Evolutionary conservation across 2,113 vertebrate species (phyloP).

Genomic region (Triplophysa rosa): DNA sequence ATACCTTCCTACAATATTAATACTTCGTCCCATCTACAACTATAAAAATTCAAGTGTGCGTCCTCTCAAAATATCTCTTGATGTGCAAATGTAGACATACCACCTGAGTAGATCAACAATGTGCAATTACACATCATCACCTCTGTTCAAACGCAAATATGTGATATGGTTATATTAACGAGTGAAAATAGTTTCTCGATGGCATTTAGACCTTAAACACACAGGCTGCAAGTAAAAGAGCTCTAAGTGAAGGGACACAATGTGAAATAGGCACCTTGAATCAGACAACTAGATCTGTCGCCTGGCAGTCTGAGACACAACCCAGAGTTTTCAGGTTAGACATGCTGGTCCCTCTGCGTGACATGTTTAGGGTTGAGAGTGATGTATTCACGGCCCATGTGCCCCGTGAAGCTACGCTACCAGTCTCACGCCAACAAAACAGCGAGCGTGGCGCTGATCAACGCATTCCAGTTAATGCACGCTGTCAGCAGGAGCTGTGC

Average conservation of each 20-base stretch:
- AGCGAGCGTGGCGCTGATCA: conserved; percentile 9
- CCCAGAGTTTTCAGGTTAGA: conserved; percentile 43
- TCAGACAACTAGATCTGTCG: neutral
- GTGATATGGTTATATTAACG: neutral
- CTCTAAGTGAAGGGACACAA: conserved; percentile 30
- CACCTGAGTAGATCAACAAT: conserved; percentile 52
- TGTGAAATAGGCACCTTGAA: conserved; percentile 24
- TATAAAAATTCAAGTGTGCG: conserved; percentile 7
- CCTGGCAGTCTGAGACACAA: conserved; percentile 21
- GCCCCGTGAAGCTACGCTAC: conserved; percentile 55
- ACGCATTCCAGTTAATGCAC: conserved; percentile 18
- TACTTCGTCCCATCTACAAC: neutral
- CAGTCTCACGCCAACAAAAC: conserved; percentile 53
- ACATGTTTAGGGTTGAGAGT: conserved; percentile 62
- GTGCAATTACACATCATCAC: conserved; percentile 50
- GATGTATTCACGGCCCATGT: conserved; percentile 59
- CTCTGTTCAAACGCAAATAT: conserved; percentile 20
- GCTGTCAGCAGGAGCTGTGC: neutral
- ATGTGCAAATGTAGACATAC: conserved; percentile 22
- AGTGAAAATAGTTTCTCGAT: conserved; percentile 16
- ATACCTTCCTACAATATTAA: conserved; percentile 8
- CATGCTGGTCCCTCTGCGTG: conserved; percentile 31
- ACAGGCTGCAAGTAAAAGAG: neutral
- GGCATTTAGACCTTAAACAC: neutral
- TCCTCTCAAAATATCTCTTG: conserved; percentile 6